phyloP scores from a whole-genome alignment of 2,113 vertebrate species.

The Gobiocypris rarus region DNA sequence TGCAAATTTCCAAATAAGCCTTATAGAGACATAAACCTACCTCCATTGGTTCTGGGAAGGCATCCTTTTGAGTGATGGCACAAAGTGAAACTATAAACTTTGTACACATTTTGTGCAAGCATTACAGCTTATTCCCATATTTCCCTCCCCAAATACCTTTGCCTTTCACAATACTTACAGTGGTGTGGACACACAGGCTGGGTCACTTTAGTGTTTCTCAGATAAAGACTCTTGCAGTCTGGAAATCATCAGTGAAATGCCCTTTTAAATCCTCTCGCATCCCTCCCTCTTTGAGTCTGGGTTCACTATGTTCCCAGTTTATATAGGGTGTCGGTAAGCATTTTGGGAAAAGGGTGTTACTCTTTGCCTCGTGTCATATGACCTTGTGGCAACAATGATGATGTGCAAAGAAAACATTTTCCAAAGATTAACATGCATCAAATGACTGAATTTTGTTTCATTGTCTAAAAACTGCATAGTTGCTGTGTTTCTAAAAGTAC shows the following conservation, averaged over 20 bases:
- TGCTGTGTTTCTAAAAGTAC: background rate
- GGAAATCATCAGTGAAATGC: constrained; percentile 22
- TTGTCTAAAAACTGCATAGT: no score
- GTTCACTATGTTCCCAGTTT: constrained; percentile 38
- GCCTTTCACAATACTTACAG: constrained; percentile 64
- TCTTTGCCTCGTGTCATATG: constrained; percentile 46
- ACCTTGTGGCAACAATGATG: constrained; percentile 40
- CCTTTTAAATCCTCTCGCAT: constrained; percentile 21
- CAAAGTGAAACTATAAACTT: constrained; percentile 40
- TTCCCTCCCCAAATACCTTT: constrained; percentile 26
- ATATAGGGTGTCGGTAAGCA: constrained; percentile 45
- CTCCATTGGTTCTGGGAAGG: constrained; percentile 20
- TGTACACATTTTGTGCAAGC: constrained; percentile 51
- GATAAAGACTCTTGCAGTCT: background rate
- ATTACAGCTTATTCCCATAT: background rate
- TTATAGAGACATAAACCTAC: constrained; percentile 38
- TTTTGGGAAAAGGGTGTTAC: constrained; percentile 57
- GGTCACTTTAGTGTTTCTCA: background rate
- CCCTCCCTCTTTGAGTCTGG: constrained; percentile 28
- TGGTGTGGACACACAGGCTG: constrained; percentile 14
- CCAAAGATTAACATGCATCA: background rate
- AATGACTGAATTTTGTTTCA: background rate
- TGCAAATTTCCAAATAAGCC: background rate
- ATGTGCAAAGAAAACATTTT: constrained; percentile 10
- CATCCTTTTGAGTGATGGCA: background rate